Conservation (phyloP, 2,113 vertebrate species). For the Muntiacus muntjak region DNA sequence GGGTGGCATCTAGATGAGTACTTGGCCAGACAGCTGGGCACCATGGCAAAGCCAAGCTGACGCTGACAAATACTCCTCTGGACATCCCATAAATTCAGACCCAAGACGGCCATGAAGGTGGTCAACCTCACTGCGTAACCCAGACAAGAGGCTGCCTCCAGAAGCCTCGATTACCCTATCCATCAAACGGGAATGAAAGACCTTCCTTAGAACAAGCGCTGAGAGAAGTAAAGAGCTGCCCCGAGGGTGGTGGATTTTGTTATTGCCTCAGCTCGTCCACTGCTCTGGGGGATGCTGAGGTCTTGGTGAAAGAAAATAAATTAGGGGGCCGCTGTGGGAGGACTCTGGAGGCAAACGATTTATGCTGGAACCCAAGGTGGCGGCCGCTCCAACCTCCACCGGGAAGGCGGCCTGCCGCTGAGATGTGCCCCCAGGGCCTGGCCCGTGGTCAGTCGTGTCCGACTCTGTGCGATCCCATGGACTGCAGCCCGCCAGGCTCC, state of each 20-base stretch:
- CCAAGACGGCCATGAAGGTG: background rate
- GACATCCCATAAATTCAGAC: background rate
- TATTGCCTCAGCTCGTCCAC: background rate
- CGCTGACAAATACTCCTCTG: too few relatives aligned
- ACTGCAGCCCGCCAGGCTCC: background rate
- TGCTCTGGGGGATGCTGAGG: accelerated
- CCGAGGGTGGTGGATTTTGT: accelerated
- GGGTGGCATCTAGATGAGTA: background rate
- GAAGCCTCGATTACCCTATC: background rate
- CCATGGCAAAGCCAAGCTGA: background rate
- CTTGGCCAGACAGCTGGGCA: background rate
- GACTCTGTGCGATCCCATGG: accelerated
- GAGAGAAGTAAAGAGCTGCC: background rate
- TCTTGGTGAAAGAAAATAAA: background rate
- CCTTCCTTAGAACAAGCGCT: background rate
- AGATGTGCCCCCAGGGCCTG: background rate
- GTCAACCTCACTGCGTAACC: accelerated
- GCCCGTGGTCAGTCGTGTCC: accelerated
- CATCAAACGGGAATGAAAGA: background rate
- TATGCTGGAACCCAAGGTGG: accelerated
- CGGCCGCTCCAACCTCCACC: background rate
- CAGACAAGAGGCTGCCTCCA: background rate
- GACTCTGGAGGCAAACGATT: background rate
- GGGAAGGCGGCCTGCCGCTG: background rate
- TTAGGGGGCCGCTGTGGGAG: accelerated